Percentiles rank a stretch among this genome's conserved stretches.
phyloP scores from a whole-genome alignment of 2,888 invertebrate genomes.

The Hyppa rectilinea region DNA sequence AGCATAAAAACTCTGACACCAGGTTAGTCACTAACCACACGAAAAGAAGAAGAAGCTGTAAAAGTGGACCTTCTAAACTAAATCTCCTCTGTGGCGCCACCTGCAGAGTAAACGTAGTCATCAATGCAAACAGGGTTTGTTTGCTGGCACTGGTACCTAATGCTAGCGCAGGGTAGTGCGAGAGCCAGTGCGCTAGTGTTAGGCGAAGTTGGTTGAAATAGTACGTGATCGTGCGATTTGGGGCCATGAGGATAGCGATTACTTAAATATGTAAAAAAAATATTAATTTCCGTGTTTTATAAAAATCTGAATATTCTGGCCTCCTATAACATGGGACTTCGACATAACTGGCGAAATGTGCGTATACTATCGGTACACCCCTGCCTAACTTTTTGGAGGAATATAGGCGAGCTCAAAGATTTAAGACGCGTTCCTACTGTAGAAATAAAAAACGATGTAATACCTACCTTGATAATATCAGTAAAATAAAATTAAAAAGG shows the following conservation, averaged over 20 bases:
- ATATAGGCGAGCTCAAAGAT: too few relatives aligned
- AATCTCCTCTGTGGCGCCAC: background rate
- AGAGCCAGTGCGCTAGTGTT: conserved; percentile 4
- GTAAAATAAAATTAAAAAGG: background rate
- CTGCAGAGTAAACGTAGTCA: conserved; percentile 37
- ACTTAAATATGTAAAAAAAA: background rate
- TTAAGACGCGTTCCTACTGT: background rate
- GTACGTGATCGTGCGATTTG: conserved; percentile 27
- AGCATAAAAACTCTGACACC: too few relatives aligned
- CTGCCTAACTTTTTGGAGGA: too few relatives aligned
- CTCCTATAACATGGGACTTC: too few relatives aligned
- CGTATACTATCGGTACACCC: too few relatives aligned
- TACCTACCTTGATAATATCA: background rate
- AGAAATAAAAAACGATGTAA: background rate
- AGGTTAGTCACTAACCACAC: too few relatives aligned
- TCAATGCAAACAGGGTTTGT: conserved; percentile 44
- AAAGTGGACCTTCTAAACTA: conserved; percentile 1
- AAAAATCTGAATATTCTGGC: too few relatives aligned
- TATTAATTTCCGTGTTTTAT: background rate
- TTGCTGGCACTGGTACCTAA: conserved; percentile 43
- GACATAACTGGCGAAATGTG: too few relatives aligned
- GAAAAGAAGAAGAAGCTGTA: too few relatives aligned
- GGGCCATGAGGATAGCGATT: conserved; percentile 29
- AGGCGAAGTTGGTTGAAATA: conserved; percentile 21
- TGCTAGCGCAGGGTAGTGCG: conserved; percentile 39